Percentiles rank a stretch among this genome's conserved stretches.
Evolutionary conservation across 2,113 vertebrate genomes (phyloP).

Genomic region (Saimiri boliviensis): DNA sequence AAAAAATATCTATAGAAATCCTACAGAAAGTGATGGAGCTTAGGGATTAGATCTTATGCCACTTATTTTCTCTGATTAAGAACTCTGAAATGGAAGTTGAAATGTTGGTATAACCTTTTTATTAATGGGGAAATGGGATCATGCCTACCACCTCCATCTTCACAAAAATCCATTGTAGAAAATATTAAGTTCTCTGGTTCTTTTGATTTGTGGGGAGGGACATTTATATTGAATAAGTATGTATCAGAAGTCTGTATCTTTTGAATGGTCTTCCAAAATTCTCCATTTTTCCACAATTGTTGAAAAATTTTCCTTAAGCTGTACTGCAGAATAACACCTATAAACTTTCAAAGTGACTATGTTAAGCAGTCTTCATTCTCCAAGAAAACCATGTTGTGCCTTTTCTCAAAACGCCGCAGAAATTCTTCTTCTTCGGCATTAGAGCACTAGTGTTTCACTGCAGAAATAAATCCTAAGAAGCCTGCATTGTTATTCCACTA

Average conservation of each 20-base stretch:
- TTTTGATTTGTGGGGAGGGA: not conserved
- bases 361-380: not conserved
- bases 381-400: not conserved
- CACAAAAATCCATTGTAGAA: not conserved
- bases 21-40: not conserved
- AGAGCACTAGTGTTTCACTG: not conserved
- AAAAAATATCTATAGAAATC: not conserved
- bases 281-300: not conserved
- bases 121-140: not conserved
- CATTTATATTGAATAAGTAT: not conserved
- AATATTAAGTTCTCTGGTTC: not conserved
- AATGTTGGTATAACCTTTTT: not conserved
- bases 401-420: not conserved
- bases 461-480: not conserved
- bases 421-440: not conserved
- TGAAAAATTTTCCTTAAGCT: not conserved
- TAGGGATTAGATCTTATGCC: not conserved
- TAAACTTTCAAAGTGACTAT: not conserved
- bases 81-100: constrained; percentile 20
- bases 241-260: not conserved
- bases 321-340: not conserved
- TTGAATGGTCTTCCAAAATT: not conserved
- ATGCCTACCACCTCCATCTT: not conserved
- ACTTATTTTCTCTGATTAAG: not conserved
- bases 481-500: not conserved